Evolutionary conservation across 1,140 invertebrate species (phyloP).

Genomic region (Anastatus disparis): DNA sequence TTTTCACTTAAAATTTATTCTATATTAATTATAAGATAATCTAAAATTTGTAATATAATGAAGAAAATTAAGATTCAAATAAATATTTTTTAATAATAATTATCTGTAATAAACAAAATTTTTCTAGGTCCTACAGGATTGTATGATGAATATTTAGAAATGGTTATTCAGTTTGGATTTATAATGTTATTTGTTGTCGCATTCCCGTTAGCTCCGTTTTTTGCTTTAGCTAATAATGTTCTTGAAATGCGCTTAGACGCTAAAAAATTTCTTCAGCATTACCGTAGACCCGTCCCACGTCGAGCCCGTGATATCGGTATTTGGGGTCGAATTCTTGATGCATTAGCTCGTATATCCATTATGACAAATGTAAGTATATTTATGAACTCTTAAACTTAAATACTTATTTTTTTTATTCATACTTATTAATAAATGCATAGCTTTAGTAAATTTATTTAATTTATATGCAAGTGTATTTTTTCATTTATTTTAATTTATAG

Average conservation of each 20-base stretch:
- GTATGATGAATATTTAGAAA: constrained; percentile 97
- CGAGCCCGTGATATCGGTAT: constrained; percentile 89
- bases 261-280: constrained; percentile 85
- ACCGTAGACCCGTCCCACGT: constrained; percentile 85
- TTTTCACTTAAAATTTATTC: too few species aligned
- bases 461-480: too few species aligned
- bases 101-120: background rate
- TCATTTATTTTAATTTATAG: too few species aligned
- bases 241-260: constrained; percentile 91
- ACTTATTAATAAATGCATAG: too few species aligned
- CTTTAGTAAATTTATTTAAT: too few species aligned
- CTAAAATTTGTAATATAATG: too few species aligned
- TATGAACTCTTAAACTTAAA: too few species aligned
- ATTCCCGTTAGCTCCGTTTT: constrained; percentile 89
- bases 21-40: too few species aligned
- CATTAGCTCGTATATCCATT: constrained; percentile 89
- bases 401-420: too few species aligned
- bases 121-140: constrained; percentile 83
- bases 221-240: constrained; percentile 88
- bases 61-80: too few species aligned
- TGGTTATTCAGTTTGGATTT: constrained; percentile 94
- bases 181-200: constrained; percentile 91
- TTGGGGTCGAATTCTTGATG: constrained; percentile 92
- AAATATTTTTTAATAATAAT: too few species aligned
- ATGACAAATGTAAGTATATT: constrained; percentile 86